Evolutionary conservation across 2,888 invertebrate species (phyloP).

Genomic region (Pasiphila rectangulata): DNA sequence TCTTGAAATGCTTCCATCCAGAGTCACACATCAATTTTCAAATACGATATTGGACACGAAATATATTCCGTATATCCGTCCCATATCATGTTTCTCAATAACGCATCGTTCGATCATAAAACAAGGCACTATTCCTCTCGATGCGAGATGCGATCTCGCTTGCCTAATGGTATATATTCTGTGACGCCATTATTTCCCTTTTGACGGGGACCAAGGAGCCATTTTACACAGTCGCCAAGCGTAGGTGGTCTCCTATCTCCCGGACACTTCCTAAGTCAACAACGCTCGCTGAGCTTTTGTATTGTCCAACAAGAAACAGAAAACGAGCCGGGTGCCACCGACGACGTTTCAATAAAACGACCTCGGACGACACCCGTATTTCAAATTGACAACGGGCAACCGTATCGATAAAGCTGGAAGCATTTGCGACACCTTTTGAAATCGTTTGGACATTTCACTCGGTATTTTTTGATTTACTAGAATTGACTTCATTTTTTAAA

Average conservation of each 20-base stretch:
- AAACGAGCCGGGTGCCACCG: constrained; percentile 44
- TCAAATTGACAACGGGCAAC: constrained; percentile 55
- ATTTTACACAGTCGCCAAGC: constrained; percentile 44
- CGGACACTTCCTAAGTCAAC: constrained; percentile 51
- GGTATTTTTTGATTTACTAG: no score
- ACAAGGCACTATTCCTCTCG: constrained; percentile 33
- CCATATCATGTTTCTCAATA: constrained; percentile 30
- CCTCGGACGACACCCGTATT: constrained; percentile 33
- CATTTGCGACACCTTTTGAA: constrained; percentile 39
- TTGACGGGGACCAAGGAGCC: constrained; percentile 42
- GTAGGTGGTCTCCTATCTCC: constrained; percentile 68
- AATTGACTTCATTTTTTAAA: no score
- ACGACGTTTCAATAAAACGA: constrained; percentile 43
- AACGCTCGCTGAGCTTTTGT: constrained; percentile 66
- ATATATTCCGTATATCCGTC: constrained; percentile 17
- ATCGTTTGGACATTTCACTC: neutral
- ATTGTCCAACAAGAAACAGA: constrained; percentile 51
- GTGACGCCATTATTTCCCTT: constrained; percentile 51
- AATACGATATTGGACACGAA: constrained; percentile 11
- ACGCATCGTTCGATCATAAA: constrained; percentile 50
- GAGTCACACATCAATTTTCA: constrained; percentile 13
- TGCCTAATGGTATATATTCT: constrained; percentile 36
- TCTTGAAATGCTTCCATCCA: neutral
- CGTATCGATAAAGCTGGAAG: constrained; percentile 47
- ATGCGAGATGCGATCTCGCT: constrained; percentile 47